Base-by-base conservation (phyloP, 2,113 vertebrate genomes). In the Tinamus guttatus region DNA sequence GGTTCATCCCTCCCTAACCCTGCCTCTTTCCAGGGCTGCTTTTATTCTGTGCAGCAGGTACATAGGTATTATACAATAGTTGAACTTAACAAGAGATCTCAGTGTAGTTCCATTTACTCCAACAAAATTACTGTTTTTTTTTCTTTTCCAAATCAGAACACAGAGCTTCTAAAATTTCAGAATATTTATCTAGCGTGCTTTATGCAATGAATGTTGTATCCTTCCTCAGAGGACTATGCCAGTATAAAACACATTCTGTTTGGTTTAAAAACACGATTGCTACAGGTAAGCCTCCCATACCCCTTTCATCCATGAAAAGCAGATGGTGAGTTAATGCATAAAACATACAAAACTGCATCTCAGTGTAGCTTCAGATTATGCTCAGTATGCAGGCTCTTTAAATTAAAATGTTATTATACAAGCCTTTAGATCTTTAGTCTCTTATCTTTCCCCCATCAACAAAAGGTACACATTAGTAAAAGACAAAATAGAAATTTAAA, bases 331-430 rank as follows among this genome's bases (percentile, higher is more conserved):
- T 78, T 85, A 90, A 81, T 64, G 28, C 38, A 85, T 60, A 87
- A 78, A 95, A 68, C 65, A 90, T 60, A 74, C 24, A 54, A 60
- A 85, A 76, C 41, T 81, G 27, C 62, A 81, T 78, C 75, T 92
- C 30, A 68, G 4, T 58, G 17, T 27, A 71, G 45, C 79, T 83
- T 86, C 81, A 84, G 52, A 60, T 52, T 71, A 45, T 22, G 52
- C 52, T 85, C 54, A 69, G 36, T 67, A 81, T 81, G 68, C 36
- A 90, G 43, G 47, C 28, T 90, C 78, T 68, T 76, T 84, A 94
- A 87, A 87, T 90, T 58, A 76, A 91, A 85, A 78, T 60, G 68
- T 81, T 84, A 76, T 41, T 52, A 84, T 49, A 77, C 25, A 90
- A 87, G 69, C 21, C 52, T 77, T 73, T 51, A 63, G 52, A 56